Percentiles rank a stretch among this genome's conserved stretches.
Evolutionary conservation across 1,140 invertebrate genomes (phyloP).

Genomic region (Papilio polytes): DNA sequence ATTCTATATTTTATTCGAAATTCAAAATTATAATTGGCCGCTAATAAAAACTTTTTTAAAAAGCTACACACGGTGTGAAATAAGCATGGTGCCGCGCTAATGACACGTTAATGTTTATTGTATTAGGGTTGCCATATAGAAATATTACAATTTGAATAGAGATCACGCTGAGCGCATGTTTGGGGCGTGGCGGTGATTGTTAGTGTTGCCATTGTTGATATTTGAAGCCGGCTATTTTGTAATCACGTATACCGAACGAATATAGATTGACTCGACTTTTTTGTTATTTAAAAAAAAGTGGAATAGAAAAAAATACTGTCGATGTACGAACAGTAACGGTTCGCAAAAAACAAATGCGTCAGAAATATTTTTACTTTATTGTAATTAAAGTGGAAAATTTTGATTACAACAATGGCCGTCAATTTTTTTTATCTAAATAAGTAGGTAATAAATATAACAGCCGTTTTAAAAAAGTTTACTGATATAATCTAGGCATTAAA

Average conservation of each 20-base stretch:
- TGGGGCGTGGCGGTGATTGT: constrained; percentile 76
- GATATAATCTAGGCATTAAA: no score
- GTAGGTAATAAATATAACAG: neutral
- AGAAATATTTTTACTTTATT: constrained; percentile 26
- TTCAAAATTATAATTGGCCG: constrained; percentile 54
- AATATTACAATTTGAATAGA: constrained; percentile 77
- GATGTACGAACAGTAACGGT: neutral
- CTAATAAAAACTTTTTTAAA: constrained; percentile 59
- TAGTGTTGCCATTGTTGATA: constrained; percentile 71
- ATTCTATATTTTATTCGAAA: constrained; percentile 22
- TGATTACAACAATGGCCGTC: neutral
- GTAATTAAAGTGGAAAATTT: neutral
- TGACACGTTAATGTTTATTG: constrained; percentile 81
- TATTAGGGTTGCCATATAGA: constrained; percentile 76
- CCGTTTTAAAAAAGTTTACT: neutral
- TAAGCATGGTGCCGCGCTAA: constrained; percentile 73
- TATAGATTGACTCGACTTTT: constrained; percentile 22
- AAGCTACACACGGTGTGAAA: constrained; percentile 62
- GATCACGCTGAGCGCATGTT: constrained; percentile 79
- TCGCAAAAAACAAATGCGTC: constrained; percentile 3
- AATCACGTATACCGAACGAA: constrained; percentile 62
- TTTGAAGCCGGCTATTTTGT: constrained; percentile 69
- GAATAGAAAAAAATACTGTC: constrained; percentile 20
- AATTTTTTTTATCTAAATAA: neutral
- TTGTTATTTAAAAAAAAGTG: neutral